Conservation (phyloP, 2,113 vertebrate species). For the Girardinichthys multiradiatus region DNA sequence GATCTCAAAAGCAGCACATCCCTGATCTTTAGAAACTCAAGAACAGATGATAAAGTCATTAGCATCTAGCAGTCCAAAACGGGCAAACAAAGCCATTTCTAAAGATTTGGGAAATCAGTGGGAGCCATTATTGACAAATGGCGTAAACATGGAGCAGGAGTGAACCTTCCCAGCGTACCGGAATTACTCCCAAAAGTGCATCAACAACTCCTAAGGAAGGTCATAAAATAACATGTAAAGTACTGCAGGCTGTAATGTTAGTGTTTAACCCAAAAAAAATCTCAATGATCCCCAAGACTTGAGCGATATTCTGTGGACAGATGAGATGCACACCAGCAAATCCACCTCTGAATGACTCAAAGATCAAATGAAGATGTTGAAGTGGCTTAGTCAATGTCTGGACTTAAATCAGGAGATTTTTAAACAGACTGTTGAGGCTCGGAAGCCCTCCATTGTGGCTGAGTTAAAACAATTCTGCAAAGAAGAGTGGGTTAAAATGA, state of each 20-base stretch:
- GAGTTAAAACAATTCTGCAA: too few species aligned
- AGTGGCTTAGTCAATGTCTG: too few species aligned
- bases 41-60: not conserved
- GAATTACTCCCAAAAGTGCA: not conserved
- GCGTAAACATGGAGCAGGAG: too few species aligned
- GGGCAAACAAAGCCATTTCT: not conserved
- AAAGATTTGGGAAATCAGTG: not conserved
- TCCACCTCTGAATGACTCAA: not conserved
- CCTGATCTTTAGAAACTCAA: not conserved
- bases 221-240: not conserved
- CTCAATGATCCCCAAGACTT: not conserved
- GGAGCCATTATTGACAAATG: not conserved
- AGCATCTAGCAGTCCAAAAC: not conserved
- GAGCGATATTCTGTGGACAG: not conserved
- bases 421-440: too few species aligned
- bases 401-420: too few species aligned
- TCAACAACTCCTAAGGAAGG: not conserved
- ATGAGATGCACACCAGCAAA: not conserved
- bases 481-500: too few species aligned
- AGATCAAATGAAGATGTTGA: too few species aligned
- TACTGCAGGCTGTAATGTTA: not conserved
- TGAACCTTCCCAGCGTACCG: not conserved
- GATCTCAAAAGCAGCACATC: not conserved
- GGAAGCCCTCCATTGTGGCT: too few species aligned
- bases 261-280: not conserved